Evolutionary conservation across 2,888 invertebrate species (phyloP).

Genomic region (Aphidius colemani): DNA sequence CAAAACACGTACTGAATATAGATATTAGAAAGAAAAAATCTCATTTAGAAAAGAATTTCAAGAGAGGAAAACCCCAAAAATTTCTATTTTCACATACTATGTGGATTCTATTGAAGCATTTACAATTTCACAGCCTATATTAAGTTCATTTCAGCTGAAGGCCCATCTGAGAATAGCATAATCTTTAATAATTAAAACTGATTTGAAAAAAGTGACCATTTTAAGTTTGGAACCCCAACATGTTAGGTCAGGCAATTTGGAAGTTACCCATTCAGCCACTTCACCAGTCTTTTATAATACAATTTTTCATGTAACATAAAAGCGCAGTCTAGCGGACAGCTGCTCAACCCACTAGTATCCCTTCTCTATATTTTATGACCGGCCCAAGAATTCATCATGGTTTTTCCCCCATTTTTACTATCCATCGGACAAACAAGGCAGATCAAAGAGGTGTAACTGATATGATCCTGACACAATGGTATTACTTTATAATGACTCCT

Average conservation of each 20-base stretch:
- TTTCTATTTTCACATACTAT: no score
- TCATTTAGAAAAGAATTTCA: no score
- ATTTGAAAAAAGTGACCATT: no score
- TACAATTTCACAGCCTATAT: no score
- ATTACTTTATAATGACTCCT: constrained; percentile 59
- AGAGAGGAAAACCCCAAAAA: no score
- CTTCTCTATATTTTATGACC: constrained; percentile 34
- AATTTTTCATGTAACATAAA: constrained; percentile 25
- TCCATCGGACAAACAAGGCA: constrained; percentile 38
- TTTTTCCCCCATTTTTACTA: constrained; percentile 44
- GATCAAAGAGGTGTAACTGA: constrained; percentile 57
- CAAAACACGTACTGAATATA: no score
- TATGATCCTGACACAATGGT: constrained; percentile 51
- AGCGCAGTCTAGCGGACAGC: constrained; percentile 57
- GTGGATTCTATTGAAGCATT: no score
- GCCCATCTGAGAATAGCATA: no score
- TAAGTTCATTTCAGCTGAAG: no score
- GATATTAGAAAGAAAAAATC: no score
- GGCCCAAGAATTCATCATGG: constrained; percentile 6
- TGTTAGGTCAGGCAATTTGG: not conserved
- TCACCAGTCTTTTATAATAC: not conserved
- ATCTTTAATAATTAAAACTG: no score
- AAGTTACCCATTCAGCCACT: constrained; percentile 2
- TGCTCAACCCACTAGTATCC: constrained; percentile 53
- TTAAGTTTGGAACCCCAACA: no score